phyloP scores from a whole-genome alignment of 2,797 vertebrate species.

The Ptychobarbus kaznakovi region DNA sequence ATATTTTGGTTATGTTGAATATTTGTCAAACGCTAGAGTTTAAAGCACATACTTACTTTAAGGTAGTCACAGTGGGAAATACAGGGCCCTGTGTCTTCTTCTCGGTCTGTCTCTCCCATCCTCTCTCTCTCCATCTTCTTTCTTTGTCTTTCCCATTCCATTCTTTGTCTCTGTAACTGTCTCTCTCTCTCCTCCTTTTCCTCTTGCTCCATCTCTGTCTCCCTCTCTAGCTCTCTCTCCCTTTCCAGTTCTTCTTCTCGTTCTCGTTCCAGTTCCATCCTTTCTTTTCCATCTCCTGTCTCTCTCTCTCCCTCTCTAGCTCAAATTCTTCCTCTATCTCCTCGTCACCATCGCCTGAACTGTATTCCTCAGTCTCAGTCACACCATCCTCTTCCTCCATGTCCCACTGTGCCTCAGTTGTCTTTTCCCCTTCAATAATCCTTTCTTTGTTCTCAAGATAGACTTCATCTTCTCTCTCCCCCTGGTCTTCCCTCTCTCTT shows the following conservation, averaged over 20 bases:
- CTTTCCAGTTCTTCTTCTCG: constrained; percentile 43
- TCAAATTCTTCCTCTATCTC: constrained; percentile 64
- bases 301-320: constrained; percentile 61
- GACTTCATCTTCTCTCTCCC: not conserved
- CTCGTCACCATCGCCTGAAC: constrained; percentile 54
- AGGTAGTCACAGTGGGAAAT: constrained; percentile 71
- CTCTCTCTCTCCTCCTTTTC: constrained; percentile 44
- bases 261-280: constrained; percentile 48
- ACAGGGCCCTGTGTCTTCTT: constrained; percentile 46
- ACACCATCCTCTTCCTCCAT: constrained; percentile 24
- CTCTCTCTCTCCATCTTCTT: constrained; percentile 66
- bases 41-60: constrained; percentile 70
- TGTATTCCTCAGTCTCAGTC: constrained; percentile 34
- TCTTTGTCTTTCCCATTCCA: constrained; percentile 60
- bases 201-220: constrained; percentile 12
- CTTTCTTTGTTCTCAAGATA: constrained; percentile 36
- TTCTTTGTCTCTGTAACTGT: constrained; percentile 54
- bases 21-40: not conserved
- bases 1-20: not conserved
- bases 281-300: constrained; percentile 51
- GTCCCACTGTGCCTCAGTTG: constrained; percentile 48
- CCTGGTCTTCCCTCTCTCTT: constrained; percentile 35
- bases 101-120: constrained; percentile 58
- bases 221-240: constrained; percentile 42
- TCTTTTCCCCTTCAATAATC: constrained; percentile 19